Base-by-base conservation (phyloP, 2,888 invertebrate genomes). In the Hoplodrina blanda region DNA sequence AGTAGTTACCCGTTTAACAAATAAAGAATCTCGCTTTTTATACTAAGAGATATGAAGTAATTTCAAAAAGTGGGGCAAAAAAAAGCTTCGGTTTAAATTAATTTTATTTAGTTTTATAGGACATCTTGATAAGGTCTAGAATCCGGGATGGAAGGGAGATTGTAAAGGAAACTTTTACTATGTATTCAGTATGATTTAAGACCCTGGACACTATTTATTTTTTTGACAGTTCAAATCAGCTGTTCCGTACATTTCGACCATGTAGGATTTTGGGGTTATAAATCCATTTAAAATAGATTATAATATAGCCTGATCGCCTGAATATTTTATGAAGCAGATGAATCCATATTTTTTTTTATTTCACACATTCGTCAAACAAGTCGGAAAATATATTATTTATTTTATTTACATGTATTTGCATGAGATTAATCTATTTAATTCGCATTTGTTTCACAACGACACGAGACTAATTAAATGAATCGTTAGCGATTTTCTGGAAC, bases 321-420 rank as follows among this genome's bases (percentile, higher is more conserved):
- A 54, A 17, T 20, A 54, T 68, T 62, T 53, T 49, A 62, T 68
- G 5, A 62, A 37, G 17, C 56, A 25, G 25, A 62, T 55, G 55
- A 69, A 69, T 74, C 33, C 11, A 60, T 73, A 59, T 65, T 62
- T 65, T 68, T 62, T 52, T 62, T 65, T 66, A 73, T 50, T 65
- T 46, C 50, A 25, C 8, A 56, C 70, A 74, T 74, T 63, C 46
- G 37, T 78, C 75, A 66, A 74, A 37, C 19, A 4, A 62, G 54
- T 49, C 74, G 75, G 75, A 49, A 78, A 73, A 73, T 56, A 54
- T 50, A 44, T 65, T 25, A 54, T 59, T 33, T n/a, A 17, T 52
- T 59, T 44, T n/a, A n/a, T 57, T 20, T 41, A 56, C 44, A 60
- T 56, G 46, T 37, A 77, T 64, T 67, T 72, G 8, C 76, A 76